Base-by-base conservation (phyloP, 2,113 vertebrate genomes). In the Istiophorus platypterus region DNA sequence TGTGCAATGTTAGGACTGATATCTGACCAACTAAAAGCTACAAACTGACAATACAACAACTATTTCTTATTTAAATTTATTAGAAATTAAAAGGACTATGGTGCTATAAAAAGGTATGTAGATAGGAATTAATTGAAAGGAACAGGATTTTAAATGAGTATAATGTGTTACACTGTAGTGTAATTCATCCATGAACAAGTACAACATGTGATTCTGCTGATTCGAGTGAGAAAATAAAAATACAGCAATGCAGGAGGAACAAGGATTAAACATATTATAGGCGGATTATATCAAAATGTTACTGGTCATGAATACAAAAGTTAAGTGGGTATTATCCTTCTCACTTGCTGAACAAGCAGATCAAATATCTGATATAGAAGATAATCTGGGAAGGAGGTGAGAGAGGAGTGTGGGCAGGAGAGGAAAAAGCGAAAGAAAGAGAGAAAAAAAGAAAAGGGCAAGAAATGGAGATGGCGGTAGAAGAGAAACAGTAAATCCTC, bases 401-500 rank as follows among this genome's bases (percentile, higher is more conserved):
- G 18, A 72, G 47, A 63, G 61, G 69, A 27, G 7, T 0, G 39
- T 68, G 9, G 26, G 26, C 67, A n/a, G 1, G 57, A 59, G 26
- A n/a, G 67, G n/a, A 37, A 59, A 56, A 41, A 73, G 61, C 7
- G 45, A 80, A 24, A 22, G 49, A n/a, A 20, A 72, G 18, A 61
- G 39, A 58, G 54, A 18, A n/a, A n/a, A n/a, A n/a, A n/a, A n/a
- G 51, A 37, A 27, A 18, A 47, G 69, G 8, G 20, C 22, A 26
- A 75, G 42, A 49, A 66, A 84, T 78, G 31, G 49, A 84, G 72
- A 80, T 58, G 72, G 41, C 22, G 54, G 70, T 26, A 11, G 24
- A 85, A 72, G 41, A 85, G 75, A 69, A 82, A 81, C 14, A 67
- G 45, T 78, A 78, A 87, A 86, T 78, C 78, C 72, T 79, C 72